Evolutionary conservation across 2,113 vertebrate genomes (phyloP), one percentile per base, ranked within the genome.

Genomic region (Odocoileus virginianus): DNA sequence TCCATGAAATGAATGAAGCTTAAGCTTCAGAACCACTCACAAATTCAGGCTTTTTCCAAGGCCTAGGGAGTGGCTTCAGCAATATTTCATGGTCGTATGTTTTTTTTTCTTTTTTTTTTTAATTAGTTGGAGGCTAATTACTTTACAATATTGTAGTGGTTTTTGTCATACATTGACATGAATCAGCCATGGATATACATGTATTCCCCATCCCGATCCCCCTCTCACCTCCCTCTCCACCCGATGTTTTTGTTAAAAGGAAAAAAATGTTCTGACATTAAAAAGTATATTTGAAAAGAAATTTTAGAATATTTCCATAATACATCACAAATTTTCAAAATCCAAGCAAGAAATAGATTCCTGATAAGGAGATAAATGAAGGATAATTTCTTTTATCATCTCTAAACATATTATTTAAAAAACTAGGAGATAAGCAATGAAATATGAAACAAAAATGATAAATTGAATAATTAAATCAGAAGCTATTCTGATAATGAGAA

Each of bases 361-460:
- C 47, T 81, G 47, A 61, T 91, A 82, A 67, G 8, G 12, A 60
- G 3, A 52, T 55, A 94, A 92, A 55, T 84, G 84, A 93, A 89
- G 30, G 33, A 61, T 40, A 58, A 6, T 82, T 91, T 86, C 11
- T 94, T 87, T 93, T 67, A 78, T 54, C 5, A 78, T 74, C 19
- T 94, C 45, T 81, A 27, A 57, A 40, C 54, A 78, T 93, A 33
- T 50, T 93, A 74, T 93, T 97, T 40, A 47, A 94, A 79, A 61
- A 79, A 36, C 10, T 58, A 61, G 96, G 19, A 54, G 16, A 89
- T 1, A 55, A 76, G 74, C 47, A 83, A 43, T 94, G 79, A 97
- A 78, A 92, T 67, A 74, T 85, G 25, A 95, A 96, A 36, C 27
- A 71, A 94, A 94, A 92, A 40, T 84, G 25, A 96, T 81, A 89